Percentiles rank a stretch among this genome's conserved stretches.
These are phyloP conservation scores for Heliothis subflexa DNA, from an alignment of 1,140 invertebrate species.

Conservation along the genomic window DNA sequence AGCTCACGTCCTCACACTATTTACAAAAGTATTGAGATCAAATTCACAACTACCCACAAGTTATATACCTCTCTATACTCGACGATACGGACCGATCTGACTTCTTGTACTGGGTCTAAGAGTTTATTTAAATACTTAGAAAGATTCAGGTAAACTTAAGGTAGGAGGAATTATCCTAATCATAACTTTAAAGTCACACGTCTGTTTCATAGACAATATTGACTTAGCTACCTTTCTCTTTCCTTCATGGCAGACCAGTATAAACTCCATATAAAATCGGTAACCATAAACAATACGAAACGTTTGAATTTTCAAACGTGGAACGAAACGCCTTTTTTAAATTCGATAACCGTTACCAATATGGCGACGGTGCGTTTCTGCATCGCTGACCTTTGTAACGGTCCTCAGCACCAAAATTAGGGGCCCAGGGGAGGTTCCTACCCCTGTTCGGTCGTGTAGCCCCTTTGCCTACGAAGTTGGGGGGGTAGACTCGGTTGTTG, in stretches of 20 bases:
- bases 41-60: slow-evolving; percentile 29
- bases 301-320: slow-evolving; percentile 28
- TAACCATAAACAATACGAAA: slow-evolving; percentile 13
- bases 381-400: slow-evolving; percentile 72
- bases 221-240: background rate
- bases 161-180: too few relatives aligned
- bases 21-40: slow-evolving; percentile 46
- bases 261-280: background rate
- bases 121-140: background rate
- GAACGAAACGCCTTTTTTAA: slow-evolving; percentile 31
- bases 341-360: slow-evolving; percentile 69
- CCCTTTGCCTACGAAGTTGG: slow-evolving; percentile 66
- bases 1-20: slow-evolving; percentile 25
- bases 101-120: background rate
- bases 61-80: slow-evolving; percentile 9
- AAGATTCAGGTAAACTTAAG: background rate
- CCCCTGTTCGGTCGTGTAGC: slow-evolving; percentile 62
- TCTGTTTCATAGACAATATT: background rate
- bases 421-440: slow-evolving; percentile 72
- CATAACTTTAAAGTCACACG: background rate
- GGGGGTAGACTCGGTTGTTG: slow-evolving; percentile 63
- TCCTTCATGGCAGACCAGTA: background rate
- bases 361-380: slow-evolving; percentile 72
- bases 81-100: slow-evolving; percentile 1
- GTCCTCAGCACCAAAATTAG: slow-evolving; percentile 65